A percentile compares a stretch with the other conserved stretches of the same genome.
Evolutionary conservation across 1,140 invertebrate genomes (phyloP).

Genomic region (Lepidurus packardi): DNA sequence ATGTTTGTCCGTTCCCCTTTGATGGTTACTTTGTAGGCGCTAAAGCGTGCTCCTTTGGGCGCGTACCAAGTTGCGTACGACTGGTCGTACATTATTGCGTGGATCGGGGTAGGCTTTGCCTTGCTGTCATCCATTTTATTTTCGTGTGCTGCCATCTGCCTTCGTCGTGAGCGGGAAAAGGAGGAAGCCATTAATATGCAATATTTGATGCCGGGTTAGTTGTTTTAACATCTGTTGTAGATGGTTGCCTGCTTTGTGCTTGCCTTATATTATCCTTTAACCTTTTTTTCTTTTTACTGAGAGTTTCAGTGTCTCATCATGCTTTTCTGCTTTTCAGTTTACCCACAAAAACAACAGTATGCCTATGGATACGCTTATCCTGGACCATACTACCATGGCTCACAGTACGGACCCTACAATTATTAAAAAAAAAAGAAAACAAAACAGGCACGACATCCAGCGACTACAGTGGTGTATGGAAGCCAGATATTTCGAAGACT

Average conservation of each 20-base stretch:
- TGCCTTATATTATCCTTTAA: background rate
- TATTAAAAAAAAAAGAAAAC: constrained; percentile 37
- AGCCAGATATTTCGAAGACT: constrained; percentile 2
- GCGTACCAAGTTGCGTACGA: constrained; percentile 53
- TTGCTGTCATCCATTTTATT: constrained; percentile 69
- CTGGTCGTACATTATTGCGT: constrained; percentile 78
- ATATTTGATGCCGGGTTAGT: constrained; percentile 88
- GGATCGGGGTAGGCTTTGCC: constrained; percentile 69
- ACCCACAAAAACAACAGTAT: constrained; percentile 90
- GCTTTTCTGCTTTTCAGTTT: constrained; percentile 57
- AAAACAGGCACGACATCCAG: background rate
- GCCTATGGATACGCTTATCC: constrained; percentile 77
- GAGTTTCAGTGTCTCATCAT: background rate
- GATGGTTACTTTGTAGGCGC: background rate
- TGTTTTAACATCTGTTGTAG: constrained; percentile 26
- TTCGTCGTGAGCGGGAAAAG: constrained; percentile 72
- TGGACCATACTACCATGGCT: constrained; percentile 72
- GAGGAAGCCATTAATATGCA: constrained; percentile 94
- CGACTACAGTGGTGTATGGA: background rate
- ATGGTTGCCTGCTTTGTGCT: constrained; percentile 16
- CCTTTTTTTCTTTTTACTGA: background rate
- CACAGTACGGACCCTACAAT: constrained; percentile 79
- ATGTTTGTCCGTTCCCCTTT: background rate
- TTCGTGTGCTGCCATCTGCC: constrained; percentile 69
- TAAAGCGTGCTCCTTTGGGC: background rate